phyloP scores from a whole-genome alignment of 35 echinoderm and acorn worm genomes.

The Lytechinus pictus region DNA sequence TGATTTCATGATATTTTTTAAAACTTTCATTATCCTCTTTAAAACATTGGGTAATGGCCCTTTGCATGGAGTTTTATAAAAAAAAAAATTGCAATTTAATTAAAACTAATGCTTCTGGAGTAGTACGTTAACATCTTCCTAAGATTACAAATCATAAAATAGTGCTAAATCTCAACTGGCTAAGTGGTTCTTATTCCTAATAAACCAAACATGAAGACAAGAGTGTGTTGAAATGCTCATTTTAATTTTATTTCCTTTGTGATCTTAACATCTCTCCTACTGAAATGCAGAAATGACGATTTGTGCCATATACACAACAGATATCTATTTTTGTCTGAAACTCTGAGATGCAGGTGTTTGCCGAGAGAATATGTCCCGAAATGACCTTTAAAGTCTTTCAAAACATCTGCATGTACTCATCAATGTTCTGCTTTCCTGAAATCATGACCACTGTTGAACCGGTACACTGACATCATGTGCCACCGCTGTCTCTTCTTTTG shows the following conservation, averaged over 20 bases:
- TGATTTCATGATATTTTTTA: too few relatives aligned
- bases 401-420: background rate
- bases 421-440: background rate
- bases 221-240: too few relatives aligned
- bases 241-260: background rate
- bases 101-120: too few relatives aligned
- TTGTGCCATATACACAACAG: background rate
- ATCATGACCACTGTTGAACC: background rate
- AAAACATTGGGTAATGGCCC: too few relatives aligned
- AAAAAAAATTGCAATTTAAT: too few relatives aligned
- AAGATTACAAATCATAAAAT: background rate
- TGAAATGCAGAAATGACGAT: background rate
- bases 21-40: too few relatives aligned
- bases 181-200: too few relatives aligned
- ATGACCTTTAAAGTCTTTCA: background rate
- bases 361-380: background rate
- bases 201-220: too few relatives aligned
- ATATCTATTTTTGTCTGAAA: background rate
- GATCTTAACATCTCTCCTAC: background rate
- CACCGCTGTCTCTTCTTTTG: background rate
- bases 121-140: background rate
- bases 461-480: background rate
- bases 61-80: too few relatives aligned
- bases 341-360: background rate
- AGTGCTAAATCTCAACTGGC: too few relatives aligned